A percentile compares a stretch with the other conserved stretches of the same genome.
Evolutionary conservation across 1,140 invertebrate species (phyloP).

Genomic region (Lepidurus packardi): DNA sequence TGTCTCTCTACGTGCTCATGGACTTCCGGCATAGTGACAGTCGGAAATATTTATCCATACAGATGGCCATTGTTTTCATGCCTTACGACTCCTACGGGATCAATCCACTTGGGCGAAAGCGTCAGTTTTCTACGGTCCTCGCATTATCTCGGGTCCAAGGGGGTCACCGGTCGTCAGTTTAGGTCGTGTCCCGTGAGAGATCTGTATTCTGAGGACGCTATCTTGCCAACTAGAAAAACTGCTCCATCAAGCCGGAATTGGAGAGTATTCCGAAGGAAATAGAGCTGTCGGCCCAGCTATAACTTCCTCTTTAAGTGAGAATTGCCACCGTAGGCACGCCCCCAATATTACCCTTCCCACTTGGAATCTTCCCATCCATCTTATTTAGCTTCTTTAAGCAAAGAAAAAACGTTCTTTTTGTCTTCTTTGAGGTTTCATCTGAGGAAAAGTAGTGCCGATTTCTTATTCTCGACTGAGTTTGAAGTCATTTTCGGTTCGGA

Average conservation of each 20-base stretch:
- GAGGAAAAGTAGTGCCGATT: background rate
- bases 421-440: background rate
- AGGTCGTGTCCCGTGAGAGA: background rate
- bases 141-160: background rate
- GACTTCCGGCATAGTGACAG: background rate
- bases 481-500: no score
- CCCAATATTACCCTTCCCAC: background rate
- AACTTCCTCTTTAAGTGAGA: conserved; percentile 19
- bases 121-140: background rate
- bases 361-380: conserved; percentile 14
- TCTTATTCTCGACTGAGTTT: background rate
- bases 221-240: background rate
- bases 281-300: background rate
- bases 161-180: background rate
- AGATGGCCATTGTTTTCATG: background rate
- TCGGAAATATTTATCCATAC: conserved; percentile 2
- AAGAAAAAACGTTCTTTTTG: background rate
- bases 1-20: background rate
- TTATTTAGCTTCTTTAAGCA: background rate
- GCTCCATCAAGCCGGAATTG: background rate
- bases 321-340: background rate
- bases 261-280: background rate
- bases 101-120: background rate
- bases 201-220: background rate
- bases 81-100: background rate